phyloP scores from a whole-genome alignment of 2,888 invertebrate genomes.

The Eutolmus rufibarbis region DNA sequence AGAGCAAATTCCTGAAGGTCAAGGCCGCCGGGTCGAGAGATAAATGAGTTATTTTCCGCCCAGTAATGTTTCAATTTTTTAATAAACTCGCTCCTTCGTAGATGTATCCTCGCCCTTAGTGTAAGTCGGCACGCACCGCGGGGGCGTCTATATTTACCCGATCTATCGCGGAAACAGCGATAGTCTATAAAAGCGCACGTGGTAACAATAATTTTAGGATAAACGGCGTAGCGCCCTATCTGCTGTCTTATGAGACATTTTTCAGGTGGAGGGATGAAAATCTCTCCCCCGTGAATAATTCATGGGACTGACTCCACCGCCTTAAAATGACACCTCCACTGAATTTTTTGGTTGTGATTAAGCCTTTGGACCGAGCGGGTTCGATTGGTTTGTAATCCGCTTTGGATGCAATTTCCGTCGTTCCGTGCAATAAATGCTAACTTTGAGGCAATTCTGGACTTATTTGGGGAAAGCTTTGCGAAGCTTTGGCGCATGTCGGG shows the following conservation, averaged over 20 bases:
- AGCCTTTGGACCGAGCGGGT: not conserved
- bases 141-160: not conserved
- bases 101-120: not conserved
- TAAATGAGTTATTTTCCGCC: constrained; percentile 24
- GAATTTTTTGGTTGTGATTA: not conserved
- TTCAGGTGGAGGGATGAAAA: not conserved
- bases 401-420: not conserved
- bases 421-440: not conserved
- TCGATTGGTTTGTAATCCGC: not conserved
- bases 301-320: not conserved
- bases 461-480: not conserved
- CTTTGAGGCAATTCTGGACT: not conserved
- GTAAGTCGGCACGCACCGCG: not conserved
- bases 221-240: not conserved
- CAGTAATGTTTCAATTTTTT: not conserved
- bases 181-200: not conserved
- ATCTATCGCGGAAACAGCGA: not conserved
- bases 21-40: not conserved
- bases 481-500: not conserved
- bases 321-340: not conserved
- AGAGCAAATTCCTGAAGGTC: constrained; percentile 8
- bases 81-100: not conserved
- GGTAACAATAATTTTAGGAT: not conserved
- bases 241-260: not conserved
- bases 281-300: not conserved